A percentile compares a stretch with the other conserved stretches of the same genome.
Conservation (phyloP, 2,797 vertebrate species). For the Mormyrops attenuatus region DNA sequence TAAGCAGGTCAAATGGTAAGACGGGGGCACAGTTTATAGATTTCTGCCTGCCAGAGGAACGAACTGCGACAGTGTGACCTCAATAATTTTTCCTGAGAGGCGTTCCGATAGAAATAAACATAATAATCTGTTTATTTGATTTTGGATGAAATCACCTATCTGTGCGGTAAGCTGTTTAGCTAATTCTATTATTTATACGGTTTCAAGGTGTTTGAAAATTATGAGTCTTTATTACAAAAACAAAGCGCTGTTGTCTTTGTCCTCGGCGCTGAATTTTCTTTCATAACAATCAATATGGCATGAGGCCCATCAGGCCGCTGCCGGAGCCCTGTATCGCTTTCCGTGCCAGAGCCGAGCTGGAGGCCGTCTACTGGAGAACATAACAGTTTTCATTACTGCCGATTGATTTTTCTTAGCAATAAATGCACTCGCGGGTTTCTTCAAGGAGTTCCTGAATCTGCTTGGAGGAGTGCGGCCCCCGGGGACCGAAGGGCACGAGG, state of each 20-base stretch:
- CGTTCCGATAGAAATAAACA: background rate
- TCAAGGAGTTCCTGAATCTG: background rate
- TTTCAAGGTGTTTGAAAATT: background rate
- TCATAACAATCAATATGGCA: background rate
- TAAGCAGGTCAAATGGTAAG: background rate
- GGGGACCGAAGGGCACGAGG: background rate
- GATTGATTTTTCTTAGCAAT: conserved; percentile 11
- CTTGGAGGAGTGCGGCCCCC: background rate
- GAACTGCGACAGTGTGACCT: background rate
- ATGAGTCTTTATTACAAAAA: background rate
- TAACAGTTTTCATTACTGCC: background rate
- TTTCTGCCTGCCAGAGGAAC: background rate
- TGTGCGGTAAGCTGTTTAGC: background rate
- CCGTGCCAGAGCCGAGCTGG: background rate
- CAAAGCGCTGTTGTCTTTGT: background rate
- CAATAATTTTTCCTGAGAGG: background rate
- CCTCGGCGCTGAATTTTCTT: background rate
- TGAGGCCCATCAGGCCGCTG: background rate
- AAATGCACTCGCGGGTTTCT: background rate
- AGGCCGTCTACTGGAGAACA: background rate
- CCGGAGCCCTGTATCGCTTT: background rate
- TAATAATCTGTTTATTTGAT: background rate
- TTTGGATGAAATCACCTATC: background rate
- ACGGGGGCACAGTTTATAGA: background rate
- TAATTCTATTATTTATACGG: background rate